Percentiles rank a stretch among this genome's conserved stretches.
phyloP scores from a whole-genome alignment of 2,113 vertebrate species.

The Mugil cephalus region DNA sequence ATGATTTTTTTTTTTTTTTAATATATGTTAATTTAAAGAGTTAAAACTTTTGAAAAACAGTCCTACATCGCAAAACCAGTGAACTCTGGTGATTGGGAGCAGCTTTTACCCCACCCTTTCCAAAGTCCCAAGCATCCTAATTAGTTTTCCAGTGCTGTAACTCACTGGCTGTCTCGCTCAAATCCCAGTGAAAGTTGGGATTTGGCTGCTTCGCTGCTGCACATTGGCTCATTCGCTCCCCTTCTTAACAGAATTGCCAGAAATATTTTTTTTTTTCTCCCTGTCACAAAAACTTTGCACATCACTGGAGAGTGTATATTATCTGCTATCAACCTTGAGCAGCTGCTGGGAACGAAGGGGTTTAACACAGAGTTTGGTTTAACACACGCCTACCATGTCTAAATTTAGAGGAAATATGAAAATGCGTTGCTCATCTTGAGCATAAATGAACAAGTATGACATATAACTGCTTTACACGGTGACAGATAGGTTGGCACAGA shows the following conservation, averaged over 20 bases:
- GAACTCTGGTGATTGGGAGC: not conserved
- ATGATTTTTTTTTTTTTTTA: not conserved
- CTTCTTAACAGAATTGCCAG: constrained; percentile 41
- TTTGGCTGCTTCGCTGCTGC: constrained; percentile 48
- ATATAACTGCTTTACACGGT: not conserved
- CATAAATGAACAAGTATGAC: not conserved
- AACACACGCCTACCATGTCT: not conserved
- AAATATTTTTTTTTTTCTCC: not conserved
- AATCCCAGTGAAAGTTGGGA: constrained; percentile 56
- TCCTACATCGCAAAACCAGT: constrained; percentile 1
- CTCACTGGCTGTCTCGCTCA: constrained; percentile 40
- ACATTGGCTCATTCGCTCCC: constrained; percentile 30
- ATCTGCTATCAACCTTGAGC: constrained; percentile 59
- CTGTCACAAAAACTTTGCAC: constrained; percentile 59
- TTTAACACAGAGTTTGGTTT: constrained; percentile 8
- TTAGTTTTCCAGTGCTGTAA: constrained; percentile 49
- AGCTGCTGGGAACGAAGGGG: constrained; percentile 49
- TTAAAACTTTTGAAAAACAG: not conserved
- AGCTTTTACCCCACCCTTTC: constrained; percentile 6
- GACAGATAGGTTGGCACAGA: not conserved
- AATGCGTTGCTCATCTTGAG: constrained; percentile 1
- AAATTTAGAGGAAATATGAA: constrained; percentile 12
- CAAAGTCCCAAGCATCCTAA: constrained; percentile 13
- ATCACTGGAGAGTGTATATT: constrained; percentile 52
- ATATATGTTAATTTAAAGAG: not conserved